Percentiles rank a stretch among this genome's conserved stretches.
These are phyloP conservation scores for Hermetia illucens DNA, from an alignment of 1,140 invertebrate genomes.

Conservation along the genomic window DNA sequence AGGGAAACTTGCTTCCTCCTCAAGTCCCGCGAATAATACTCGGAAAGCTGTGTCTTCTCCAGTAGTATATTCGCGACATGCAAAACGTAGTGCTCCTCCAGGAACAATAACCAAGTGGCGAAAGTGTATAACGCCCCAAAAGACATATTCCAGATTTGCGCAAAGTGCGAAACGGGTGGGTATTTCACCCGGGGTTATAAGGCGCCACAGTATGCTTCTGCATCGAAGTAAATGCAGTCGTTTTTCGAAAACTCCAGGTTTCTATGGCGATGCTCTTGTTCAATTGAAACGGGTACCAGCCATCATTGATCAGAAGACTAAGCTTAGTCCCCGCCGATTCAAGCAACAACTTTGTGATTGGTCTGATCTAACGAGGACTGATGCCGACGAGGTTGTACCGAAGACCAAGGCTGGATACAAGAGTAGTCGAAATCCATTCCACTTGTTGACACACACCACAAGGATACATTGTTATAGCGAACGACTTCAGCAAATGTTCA, in stretches of 20 bases:
- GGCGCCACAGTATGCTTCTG: neutral
- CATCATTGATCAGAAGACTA: neutral
- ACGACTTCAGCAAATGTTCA: neutral
- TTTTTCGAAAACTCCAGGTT: neutral
- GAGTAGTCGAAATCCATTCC: neutral
- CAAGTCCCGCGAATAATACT: neutral
- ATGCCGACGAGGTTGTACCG: neutral
- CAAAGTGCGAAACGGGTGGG: neutral
- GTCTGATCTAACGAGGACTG: neutral
- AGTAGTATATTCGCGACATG: neutral
- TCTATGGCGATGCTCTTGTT: neutral
- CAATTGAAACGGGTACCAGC: neutral
- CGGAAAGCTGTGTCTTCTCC: neutral
- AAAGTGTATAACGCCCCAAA: slow-evolving; percentile 1
- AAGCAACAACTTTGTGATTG: neutral
- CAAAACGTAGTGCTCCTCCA: neutral
- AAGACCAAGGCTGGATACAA: neutral
- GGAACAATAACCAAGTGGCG: neutral
- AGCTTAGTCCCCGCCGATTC: neutral
- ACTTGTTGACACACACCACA: neutral
- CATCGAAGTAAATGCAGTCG: no score
- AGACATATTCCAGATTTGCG: neutral
- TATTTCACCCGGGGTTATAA: neutral
- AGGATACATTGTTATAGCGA: neutral
- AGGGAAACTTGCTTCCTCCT: neutral